phyloP scores from a whole-genome alignment of 2,797 vertebrate genomes.

The Buphagus erythrorhynchus region DNA sequence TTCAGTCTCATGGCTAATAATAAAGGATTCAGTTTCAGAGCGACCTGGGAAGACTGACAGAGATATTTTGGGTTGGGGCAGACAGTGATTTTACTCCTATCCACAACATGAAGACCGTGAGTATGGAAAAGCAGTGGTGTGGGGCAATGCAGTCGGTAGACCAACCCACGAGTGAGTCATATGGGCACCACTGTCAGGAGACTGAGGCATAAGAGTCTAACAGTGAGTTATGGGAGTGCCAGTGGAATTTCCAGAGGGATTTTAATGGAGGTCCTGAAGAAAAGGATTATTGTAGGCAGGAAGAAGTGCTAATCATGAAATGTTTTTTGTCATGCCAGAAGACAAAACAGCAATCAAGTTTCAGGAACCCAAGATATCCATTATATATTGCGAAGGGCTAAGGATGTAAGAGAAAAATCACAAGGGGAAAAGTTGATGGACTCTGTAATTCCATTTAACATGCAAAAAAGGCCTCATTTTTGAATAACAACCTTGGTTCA shows the following conservation, averaged over 20 bases:
- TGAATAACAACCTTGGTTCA: not conserved
- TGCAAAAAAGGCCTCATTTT: not conserved
- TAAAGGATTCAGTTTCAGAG: not conserved
- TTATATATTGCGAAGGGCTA: not conserved
- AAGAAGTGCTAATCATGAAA: not conserved
- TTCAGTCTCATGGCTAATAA: not conserved
- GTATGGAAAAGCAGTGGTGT: not conserved
- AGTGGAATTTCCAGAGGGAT: not conserved
- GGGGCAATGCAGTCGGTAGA: not conserved
- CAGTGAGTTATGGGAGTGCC: not conserved
- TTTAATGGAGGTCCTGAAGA: not conserved
- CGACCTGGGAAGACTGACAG: not conserved
- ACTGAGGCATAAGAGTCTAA: not conserved
- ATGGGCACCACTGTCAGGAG: not conserved
- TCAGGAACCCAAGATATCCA: not conserved
- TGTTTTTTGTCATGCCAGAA: not conserved
- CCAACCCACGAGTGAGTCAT: not conserved
- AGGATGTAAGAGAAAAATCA: not conserved
- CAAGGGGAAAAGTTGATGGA: not conserved
- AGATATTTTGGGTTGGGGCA: not conserved
- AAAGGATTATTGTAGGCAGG: not conserved
- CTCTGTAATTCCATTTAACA: not conserved
- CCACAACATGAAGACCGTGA: not conserved
- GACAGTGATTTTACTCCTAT: not conserved
- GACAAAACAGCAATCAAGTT: not conserved